These are phyloP conservation scores for Luperina nickerlii DNA, from an alignment of 2,888 invertebrate species.

Conservation along the genomic window DNA sequence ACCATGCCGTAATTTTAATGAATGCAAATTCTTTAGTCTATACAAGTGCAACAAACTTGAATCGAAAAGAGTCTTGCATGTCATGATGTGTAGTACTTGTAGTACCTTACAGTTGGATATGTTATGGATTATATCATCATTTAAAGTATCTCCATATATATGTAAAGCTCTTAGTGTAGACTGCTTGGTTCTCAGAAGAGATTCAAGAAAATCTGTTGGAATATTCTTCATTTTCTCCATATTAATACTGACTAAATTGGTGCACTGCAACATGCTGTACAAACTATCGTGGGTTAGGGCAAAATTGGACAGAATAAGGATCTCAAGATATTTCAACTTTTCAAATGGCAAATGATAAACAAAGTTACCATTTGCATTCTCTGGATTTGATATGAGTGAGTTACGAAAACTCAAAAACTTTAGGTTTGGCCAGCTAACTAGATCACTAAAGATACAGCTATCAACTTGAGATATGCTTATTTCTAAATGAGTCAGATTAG, in stretches of 20 bases:
- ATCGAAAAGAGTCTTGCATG: constrained; percentile 89
- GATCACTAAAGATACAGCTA: constrained; percentile 89
- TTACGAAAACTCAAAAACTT: constrained; percentile 89
- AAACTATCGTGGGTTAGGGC: constrained; percentile 87
- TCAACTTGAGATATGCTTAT: constrained; percentile 90
- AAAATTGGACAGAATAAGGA: constrained; percentile 87
- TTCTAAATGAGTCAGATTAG: constrained; percentile 89
- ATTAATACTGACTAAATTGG: constrained; percentile 86
- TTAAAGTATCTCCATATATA: constrained; percentile 88
- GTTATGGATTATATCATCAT: constrained; percentile 86
- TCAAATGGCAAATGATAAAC: constrained; percentile 89
- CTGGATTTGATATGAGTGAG: constrained; percentile 86
- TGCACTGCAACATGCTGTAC: constrained; percentile 87
- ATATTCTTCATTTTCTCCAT: constrained; percentile 90
- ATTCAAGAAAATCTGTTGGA: constrained; percentile 87
- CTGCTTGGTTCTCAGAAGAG: constrained; percentile 84
- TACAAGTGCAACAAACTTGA: constrained; percentile 87
- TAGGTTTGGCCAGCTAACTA: constrained; percentile 87
- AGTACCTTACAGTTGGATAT: constrained; percentile 85
- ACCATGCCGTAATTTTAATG: constrained; percentile 88
- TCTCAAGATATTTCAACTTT: constrained; percentile 84
- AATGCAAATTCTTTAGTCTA: constrained; percentile 85
- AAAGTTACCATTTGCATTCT: constrained; percentile 87
- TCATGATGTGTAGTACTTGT: constrained; percentile 88
- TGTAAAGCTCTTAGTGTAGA: constrained; percentile 83